Base-by-base conservation (phyloP, 2,888 invertebrate species). In the Polyploca ridens region DNA sequence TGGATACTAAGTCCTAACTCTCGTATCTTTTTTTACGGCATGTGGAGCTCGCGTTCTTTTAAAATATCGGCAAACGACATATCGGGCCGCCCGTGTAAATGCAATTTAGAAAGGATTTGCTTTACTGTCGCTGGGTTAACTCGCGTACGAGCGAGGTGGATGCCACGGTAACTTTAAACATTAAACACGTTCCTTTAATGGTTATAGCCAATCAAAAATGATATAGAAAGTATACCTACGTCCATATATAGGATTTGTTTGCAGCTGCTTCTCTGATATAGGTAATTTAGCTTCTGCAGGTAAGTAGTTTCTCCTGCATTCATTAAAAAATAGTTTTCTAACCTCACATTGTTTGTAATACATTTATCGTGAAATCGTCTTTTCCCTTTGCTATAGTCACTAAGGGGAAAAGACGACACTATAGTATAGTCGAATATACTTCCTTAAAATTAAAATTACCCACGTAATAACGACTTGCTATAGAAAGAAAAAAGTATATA, bases 1-100 rank as follows among this genome's bases (percentile, higher is more conserved):
- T 94, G 94, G 94, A 93, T 93, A 94, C 93, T 93, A 93, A 93
- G 94, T 93, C 92, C 93, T 91, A 90, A 90, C 90, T 86, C 86
- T 87, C 91, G 91, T 93, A 93, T 93, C 93, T 93, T 86, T 87
- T 85, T 88, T 93, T 93, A 92, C 87, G 89, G 87, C 88, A 84
- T 81, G 82, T 79, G 81, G 80, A 84, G 82, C 82, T 82, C 85
- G 85, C 82, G 84, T 88, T 86, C 87, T 87, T 93, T 93, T 91
- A 94, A 93, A 94, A 93, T 93, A 92, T 93, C 90, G 91, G 88
- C 86, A 82, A 82, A 83, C 82, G 82, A 84, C 82, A 75, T 79
- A 82, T 79, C 78, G 82, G 76, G 73, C 71, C 76, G 78, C 5
- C 35, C 83, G 84, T 86, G 87, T 86, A 86, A 81, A 79, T 71